Evolutionary conservation across 1,140 invertebrate species (phyloP), one percentile per base, ranked within the genome.

Genomic region (Sarcophaga peregrina): DNA sequence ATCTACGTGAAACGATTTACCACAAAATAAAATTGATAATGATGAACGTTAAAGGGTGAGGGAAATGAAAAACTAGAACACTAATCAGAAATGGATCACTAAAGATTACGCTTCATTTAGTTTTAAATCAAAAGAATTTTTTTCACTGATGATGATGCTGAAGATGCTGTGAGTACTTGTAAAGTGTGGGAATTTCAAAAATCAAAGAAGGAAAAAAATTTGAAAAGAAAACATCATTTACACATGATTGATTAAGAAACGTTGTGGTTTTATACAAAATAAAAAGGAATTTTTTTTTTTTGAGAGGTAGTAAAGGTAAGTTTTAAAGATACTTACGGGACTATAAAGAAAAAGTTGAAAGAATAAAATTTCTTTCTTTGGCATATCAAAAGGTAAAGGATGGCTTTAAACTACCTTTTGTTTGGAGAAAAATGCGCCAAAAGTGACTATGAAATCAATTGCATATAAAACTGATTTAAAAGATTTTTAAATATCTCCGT

Each of bases 371-470:
- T n/a, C 54, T 15, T 58, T 58, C 54, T 37, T 37, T 37, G 25
- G 5, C 1, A 4, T 2, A 52, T 68, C 25, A 37, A 25, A 68
- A 20, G n/a, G n/a, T n/a, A 68, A 68, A 20, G 62, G 62, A 68
- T 68, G 17, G 17, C n/a, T 68, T 78, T 78, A 10, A 46, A 8
- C 9, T 78, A 47, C n/a, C 75, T 78, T 78, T 78, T 78, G 75
- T 78, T 78, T n/a, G 15, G 78, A 78, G 37, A 78, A 72, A 82
- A 83, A 80, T 83, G 75, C 82, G 82, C 45, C 82, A 83, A 83
- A 80, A 68, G 75, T 80, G 75, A 83, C 72, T 68, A 62, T 62
- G n/a, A 13, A 78, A 62, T 58, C 45, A 82, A 75, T 73, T 82
- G 11, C 8, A 75, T 45, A 62, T 74, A 50, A 82, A 78, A 52